Evolutionary conservation across 2,888 invertebrate genomes (phyloP).

Genomic region (Athetis lepigone): DNA sequence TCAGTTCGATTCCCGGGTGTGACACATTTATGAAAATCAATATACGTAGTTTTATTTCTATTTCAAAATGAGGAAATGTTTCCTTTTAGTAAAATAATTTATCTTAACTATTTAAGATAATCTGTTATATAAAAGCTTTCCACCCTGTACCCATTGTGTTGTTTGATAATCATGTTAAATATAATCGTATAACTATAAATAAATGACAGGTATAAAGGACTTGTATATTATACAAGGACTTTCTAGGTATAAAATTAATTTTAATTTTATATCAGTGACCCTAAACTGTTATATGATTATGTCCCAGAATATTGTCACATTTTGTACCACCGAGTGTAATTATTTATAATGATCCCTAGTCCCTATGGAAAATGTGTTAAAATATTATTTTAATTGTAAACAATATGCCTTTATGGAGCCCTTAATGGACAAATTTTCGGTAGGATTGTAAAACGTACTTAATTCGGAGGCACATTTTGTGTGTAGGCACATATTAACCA

Average conservation of each 20-base stretch:
- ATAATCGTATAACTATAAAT: neutral
- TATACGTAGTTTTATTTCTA: too few species aligned
- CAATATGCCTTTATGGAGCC: slow-evolving; percentile 12
- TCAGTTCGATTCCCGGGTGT: too few species aligned
- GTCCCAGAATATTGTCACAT: neutral
- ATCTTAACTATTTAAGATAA: too few species aligned
- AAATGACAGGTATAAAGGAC: neutral
- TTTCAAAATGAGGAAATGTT: too few species aligned
- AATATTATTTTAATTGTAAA: slow-evolving; percentile 21
- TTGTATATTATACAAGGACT: slow-evolving; percentile 2
- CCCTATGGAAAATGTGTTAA: slow-evolving; percentile 1
- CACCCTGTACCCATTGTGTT: too few species aligned
- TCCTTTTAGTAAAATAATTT: too few species aligned
- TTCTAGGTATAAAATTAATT: slow-evolving; percentile 22
- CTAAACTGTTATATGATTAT: slow-evolving; percentile 15
- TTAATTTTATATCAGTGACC: slow-evolving; percentile 22
- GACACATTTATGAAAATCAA: too few species aligned
- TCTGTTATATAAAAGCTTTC: too few species aligned
- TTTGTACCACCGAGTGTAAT: slow-evolving; percentile 4
- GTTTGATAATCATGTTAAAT: too few species aligned
- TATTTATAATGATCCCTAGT: slow-evolving; percentile 5
- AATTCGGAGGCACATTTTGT: neutral
- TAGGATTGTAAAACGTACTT: neutral
- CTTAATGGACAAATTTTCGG: slow-evolving; percentile 19
- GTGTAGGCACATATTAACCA: too few species aligned